Conservation (phyloP, 2,113 vertebrate genomes). For the Epinephelus lanceolatus region DNA sequence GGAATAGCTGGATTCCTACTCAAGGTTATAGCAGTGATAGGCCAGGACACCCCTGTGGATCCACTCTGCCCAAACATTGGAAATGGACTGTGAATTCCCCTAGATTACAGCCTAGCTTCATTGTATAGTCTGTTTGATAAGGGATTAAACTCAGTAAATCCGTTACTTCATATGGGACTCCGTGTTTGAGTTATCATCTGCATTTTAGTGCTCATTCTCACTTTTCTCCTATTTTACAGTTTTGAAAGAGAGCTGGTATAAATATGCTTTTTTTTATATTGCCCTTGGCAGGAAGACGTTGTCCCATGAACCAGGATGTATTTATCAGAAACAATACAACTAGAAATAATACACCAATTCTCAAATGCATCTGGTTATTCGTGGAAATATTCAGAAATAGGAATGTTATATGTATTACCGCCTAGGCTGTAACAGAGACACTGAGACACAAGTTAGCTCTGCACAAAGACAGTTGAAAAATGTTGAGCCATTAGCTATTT, state of each 20-base stretch:
- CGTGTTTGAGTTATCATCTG: conserved; percentile 72
- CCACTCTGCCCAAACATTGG: conserved; percentile 74
- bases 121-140: conserved; percentile 79
- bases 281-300: conserved; percentile 18
- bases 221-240: conserved; percentile 30
- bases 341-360: not conserved
- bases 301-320: not conserved
- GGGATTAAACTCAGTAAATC: conserved; percentile 79
- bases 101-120: conserved; percentile 73
- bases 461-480: conserved; percentile 33
- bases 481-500: conserved; percentile 47
- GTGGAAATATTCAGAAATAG: not conserved
- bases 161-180: conserved; percentile 75
- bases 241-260: conserved; percentile 22
- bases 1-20: conserved; percentile 56
- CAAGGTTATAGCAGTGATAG: conserved; percentile 76
- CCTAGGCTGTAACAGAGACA: not conserved
- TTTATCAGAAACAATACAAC: not conserved
- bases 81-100: conserved; percentile 75
- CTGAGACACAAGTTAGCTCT: conserved; percentile 18
- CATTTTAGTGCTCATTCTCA: conserved; percentile 54
- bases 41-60: conserved; percentile 71
- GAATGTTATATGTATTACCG: not conserved
- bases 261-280: conserved; percentile 18
- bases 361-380: not conserved